These are phyloP conservation scores for Gymnopithys bicolor DNA, from an alignment of 2,797 vertebrate genomes.

Conservation along the genomic window DNA sequence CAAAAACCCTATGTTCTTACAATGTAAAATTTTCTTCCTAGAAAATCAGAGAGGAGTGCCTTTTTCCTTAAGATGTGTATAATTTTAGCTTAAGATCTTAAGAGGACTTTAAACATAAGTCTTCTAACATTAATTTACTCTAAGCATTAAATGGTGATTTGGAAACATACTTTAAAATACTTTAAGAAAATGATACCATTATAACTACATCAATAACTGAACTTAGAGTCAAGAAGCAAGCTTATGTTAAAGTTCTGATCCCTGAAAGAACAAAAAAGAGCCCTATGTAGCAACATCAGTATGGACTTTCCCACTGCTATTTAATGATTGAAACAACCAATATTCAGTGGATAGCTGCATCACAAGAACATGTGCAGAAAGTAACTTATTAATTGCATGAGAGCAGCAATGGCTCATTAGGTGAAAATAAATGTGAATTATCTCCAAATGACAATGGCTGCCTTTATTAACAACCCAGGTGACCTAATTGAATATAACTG, in stretches of 20 bases:
- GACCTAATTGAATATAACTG: slow-evolving; percentile 29
- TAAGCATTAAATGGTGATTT: neutral
- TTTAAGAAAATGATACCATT: neutral
- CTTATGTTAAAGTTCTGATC: neutral
- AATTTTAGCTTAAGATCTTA: neutral
- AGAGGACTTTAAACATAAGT: neutral
- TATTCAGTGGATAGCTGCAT: slow-evolving; percentile 13
- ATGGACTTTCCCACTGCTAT: slow-evolving; percentile 20
- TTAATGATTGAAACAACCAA: slow-evolving; percentile 24
- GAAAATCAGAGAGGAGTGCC: neutral
- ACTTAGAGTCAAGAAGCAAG: neutral
- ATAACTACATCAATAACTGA: neutral
- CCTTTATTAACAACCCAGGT: slow-evolving; percentile 41
- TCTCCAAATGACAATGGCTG: slow-evolving; percentile 38
- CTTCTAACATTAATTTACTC: neutral
- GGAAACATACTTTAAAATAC: neutral
- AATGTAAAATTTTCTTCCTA: neutral
- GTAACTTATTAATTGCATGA: slow-evolving; percentile 34
- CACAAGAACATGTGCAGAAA: slow-evolving; percentile 31
- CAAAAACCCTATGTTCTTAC: neutral
- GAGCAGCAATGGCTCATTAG: slow-evolving; percentile 40
- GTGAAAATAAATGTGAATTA: slow-evolving; percentile 49
- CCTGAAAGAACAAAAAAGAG: slow-evolving; percentile 9
- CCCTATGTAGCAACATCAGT: neutral
- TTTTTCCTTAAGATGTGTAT: neutral